These are phyloP conservation scores for Ashinkailepas kermadecensis DNA, from an alignment of 2,888 invertebrate species.

Conservation along the genomic window DNA sequence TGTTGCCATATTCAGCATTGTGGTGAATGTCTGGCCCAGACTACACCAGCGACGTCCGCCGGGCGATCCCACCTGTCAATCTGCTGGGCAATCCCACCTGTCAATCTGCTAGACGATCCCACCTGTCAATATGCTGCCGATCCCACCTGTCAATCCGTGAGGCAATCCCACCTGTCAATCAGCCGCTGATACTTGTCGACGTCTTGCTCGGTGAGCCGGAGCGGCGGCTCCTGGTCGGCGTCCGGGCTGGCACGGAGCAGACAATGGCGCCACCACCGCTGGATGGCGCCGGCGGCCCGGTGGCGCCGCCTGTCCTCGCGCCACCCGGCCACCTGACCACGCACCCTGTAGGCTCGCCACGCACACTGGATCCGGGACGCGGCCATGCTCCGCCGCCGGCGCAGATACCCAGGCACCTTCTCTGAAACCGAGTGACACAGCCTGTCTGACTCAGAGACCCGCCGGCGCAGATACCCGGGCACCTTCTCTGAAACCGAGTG, in stretches of 20 bases:
- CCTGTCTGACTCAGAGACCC: background rate
- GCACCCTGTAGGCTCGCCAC: background rate
- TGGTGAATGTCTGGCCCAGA: too few species aligned
- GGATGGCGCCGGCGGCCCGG: background rate
- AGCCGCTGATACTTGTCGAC: background rate
- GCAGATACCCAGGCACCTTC: background rate
- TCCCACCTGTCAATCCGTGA: too few species aligned
- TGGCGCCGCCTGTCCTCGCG: background rate
- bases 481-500: background rate
- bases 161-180: background rate
- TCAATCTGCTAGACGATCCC: too few species aligned
- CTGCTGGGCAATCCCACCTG: too few species aligned
- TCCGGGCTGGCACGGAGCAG: background rate
- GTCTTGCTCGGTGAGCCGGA: background rate
- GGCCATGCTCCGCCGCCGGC: background rate
- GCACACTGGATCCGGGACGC: background rate
- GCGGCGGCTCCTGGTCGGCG: background rate
- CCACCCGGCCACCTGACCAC: background rate
- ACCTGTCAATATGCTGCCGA: too few species aligned
- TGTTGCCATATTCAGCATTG: too few species aligned
- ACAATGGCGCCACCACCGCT: constrained; percentile 11
- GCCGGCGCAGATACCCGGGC: background rate
- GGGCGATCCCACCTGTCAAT: too few species aligned
- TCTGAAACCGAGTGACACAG: background rate
- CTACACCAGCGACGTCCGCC: too few species aligned